phyloP scores from a whole-genome alignment of 2,888 invertebrate species.

The Nomada hirtipes region DNA sequence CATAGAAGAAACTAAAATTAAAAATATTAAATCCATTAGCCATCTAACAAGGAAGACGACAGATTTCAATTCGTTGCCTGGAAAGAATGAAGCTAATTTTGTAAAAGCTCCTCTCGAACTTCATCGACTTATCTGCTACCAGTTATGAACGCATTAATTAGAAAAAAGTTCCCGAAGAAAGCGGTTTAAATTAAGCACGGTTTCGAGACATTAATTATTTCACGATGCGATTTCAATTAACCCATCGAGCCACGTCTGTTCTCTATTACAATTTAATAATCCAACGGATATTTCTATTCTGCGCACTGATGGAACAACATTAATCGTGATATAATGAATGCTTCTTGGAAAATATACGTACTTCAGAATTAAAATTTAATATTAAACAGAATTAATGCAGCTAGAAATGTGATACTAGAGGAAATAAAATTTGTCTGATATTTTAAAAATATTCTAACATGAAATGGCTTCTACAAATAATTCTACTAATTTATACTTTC shows the following conservation, averaged over 20 bases:
- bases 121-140: constrained; percentile 18
- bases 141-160: constrained; percentile 44
- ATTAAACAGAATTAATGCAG: no score
- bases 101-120: constrained; percentile 30
- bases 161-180: constrained; percentile 28
- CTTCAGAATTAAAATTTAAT: no score
- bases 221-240: constrained; percentile 37
- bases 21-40: neutral
- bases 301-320: neutral
- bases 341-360: no score
- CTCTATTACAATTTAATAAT: neutral
- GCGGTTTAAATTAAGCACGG: constrained; percentile 26
- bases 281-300: neutral
- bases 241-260: neutral
- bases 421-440: no score
- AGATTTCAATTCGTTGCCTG: constrained; percentile 18
- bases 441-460: no score
- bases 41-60: neutral
- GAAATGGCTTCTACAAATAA: no score
- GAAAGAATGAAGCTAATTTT: constrained; percentile 31
- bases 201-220: constrained; percentile 25
- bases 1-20: neutral
- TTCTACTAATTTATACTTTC: no score
- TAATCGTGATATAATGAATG: neutral
- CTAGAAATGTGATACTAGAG: no score